Conservation (phyloP, 2,113 vertebrate genomes). For the Callipepla squamata region DNA sequence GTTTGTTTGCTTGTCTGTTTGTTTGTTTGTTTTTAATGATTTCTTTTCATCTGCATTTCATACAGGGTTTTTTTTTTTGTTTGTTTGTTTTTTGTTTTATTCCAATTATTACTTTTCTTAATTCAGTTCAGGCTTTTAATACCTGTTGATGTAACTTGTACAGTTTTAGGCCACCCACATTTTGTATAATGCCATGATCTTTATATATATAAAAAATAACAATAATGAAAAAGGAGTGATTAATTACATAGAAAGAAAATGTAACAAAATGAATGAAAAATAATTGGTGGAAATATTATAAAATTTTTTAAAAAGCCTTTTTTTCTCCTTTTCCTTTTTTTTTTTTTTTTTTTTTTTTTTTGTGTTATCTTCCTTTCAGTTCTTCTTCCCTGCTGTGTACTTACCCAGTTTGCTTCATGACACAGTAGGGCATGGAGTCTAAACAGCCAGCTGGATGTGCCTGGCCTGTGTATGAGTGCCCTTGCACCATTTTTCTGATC, state of each 20-base stretch:
- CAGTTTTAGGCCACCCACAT: neutral
- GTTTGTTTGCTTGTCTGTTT: neutral
- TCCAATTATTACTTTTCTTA: neutral
- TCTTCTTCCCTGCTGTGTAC: slow-evolving; percentile 4
- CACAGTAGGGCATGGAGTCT: slow-evolving; percentile 45
- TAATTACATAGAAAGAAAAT: neutral
- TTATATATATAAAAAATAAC: neutral
- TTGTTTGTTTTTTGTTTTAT: too few relatives aligned
- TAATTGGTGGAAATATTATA: too few relatives aligned
- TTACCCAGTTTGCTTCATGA: slow-evolving; percentile 60
- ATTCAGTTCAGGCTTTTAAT: neutral
- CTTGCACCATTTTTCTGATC: slow-evolving; percentile 60
- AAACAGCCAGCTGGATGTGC: slow-evolving; percentile 70
- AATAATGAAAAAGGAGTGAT: neutral
- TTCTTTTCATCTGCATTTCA: neutral
- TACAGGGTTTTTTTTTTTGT: neutral
- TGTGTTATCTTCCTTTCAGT: neutral
- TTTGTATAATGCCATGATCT: neutral
- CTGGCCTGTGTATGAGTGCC: slow-evolving; percentile 62
- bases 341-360: too few relatives aligned
- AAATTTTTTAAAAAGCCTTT: too few relatives aligned
- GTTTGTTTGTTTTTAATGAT: too few relatives aligned
- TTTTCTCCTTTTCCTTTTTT: too few relatives aligned
- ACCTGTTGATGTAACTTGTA: neutral
- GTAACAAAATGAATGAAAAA: neutral